phyloP scores from a whole-genome alignment of 2,113 vertebrate genomes.

The Myrmecobius fasciatus region DNA sequence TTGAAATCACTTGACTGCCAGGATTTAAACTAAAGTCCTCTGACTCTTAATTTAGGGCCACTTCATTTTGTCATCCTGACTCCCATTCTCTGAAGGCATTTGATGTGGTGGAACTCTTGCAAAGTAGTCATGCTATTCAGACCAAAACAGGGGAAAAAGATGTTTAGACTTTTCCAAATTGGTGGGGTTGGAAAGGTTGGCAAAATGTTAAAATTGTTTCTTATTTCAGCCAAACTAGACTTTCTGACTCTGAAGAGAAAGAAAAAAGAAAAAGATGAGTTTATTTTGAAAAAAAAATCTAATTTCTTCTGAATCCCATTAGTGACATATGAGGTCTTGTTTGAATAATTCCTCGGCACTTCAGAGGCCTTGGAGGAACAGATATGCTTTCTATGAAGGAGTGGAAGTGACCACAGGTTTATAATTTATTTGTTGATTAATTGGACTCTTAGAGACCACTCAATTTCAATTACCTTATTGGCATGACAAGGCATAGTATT shows the following conservation, averaged over 20 bases:
- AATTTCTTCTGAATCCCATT: not conserved
- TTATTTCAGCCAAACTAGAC: not conserved
- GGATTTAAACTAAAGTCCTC: not conserved
- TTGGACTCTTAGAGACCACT: constrained; percentile 71
- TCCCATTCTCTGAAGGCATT: not conserved
- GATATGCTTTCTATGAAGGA: not conserved
- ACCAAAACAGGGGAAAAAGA: not conserved
- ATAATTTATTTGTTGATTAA: constrained; percentile 78
- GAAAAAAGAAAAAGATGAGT: not conserved
- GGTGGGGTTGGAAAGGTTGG: not conserved
- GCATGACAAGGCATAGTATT: constrained; percentile 44
- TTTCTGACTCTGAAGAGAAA: not conserved
- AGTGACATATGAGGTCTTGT: not conserved
- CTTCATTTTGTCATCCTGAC: not conserved
- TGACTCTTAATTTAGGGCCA: not conserved
- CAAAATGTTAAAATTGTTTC: not conserved
- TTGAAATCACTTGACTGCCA: not conserved
- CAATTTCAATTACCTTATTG: constrained; percentile 70
- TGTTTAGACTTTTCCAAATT: not conserved
- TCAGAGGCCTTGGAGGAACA: constrained; percentile 22
- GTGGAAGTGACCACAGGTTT: constrained; percentile 47
- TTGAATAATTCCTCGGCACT: not conserved
- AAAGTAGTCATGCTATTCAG: not conserved
- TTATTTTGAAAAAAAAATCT: not conserved
- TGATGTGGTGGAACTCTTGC: not conserved